A percentile compares a stretch with the other conserved stretches of the same genome.
These are phyloP conservation scores for Stegostoma tigrinum DNA, from an alignment of 2,113 vertebrate genomes.

Conservation along the genomic window DNA sequence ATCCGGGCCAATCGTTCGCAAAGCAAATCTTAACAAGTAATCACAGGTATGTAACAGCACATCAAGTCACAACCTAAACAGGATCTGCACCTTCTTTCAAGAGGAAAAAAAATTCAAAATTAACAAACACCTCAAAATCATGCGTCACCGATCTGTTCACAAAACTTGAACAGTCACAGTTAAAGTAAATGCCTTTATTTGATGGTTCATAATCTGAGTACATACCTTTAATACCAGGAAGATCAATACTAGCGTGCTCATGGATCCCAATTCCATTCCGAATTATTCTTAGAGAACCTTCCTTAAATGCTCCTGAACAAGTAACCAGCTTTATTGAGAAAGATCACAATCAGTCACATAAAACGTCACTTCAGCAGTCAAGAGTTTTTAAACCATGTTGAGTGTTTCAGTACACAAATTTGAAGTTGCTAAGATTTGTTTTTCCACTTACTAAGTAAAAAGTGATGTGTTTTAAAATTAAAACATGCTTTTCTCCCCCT, in stretches of 20 bases:
- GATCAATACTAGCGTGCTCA: constrained; percentile 94
- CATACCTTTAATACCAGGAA: constrained; percentile 93
- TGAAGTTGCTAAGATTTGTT: neutral
- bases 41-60: neutral
- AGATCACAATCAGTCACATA: neutral
- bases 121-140: neutral
- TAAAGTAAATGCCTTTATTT: neutral
- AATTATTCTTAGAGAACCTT: constrained; percentile 92
- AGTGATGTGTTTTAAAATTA: neutral
- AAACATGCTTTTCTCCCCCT: neutral
- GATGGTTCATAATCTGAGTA: neutral
- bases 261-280: constrained; percentile 96
- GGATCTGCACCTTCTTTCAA: neutral
- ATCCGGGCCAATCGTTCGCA: neutral
- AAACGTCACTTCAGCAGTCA: neutral
- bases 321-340: constrained; percentile 76
- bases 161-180: neutral
- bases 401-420: neutral
- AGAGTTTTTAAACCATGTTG: too few relatives aligned
- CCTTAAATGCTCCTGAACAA: constrained; percentile 94
- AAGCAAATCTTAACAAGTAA: neutral
- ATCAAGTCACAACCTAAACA: neutral
- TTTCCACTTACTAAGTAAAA: neutral
- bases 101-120: neutral
- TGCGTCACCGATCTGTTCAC: neutral